Percentiles rank a stretch among this genome's conserved stretches.
phyloP scores from a whole-genome alignment of 2,113 vertebrate species.

The Rhinolophus sinicus region DNA sequence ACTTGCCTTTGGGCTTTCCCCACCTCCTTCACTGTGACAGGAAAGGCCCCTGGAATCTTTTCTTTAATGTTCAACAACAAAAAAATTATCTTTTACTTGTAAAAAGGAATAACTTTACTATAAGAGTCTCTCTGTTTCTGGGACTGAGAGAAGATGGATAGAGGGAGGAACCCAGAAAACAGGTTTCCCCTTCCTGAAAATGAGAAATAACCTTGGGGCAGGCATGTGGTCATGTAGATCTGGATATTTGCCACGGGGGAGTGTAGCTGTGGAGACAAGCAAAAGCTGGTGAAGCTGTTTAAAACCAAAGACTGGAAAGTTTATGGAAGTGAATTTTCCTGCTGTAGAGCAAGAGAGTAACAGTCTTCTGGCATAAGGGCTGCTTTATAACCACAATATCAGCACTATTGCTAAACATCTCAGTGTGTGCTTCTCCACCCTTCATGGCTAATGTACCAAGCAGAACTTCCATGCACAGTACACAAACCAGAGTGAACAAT shows the following conservation, averaged over 20 bases:
- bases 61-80: constrained; percentile 30
- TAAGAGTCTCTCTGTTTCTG: constrained; percentile 54
- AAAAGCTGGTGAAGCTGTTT: constrained; percentile 41
- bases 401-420: not conserved
- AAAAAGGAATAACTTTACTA: not conserved
- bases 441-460: not conserved
- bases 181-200: not conserved
- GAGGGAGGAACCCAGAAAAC: constrained; percentile 28
- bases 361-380: not conserved
- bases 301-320: not conserved
- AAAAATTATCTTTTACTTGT: not conserved
- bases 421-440: not conserved
- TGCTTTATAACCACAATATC: not conserved
- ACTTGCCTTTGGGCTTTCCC: not conserved
- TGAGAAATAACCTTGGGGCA: not conserved
- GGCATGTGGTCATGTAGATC: not conserved
- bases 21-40: not conserved
- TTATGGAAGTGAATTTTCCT: not conserved
- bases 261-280: not conserved
- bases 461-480: not conserved
- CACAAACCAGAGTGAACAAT: not conserved
- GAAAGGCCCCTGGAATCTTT: constrained; percentile 49
- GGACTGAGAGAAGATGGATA: constrained; percentile 9
- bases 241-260: not conserved
- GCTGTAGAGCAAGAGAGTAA: not conserved